Evolutionary conservation across 2,888 invertebrate genomes (phyloP).

Genomic region (Muscina levida): DNA sequence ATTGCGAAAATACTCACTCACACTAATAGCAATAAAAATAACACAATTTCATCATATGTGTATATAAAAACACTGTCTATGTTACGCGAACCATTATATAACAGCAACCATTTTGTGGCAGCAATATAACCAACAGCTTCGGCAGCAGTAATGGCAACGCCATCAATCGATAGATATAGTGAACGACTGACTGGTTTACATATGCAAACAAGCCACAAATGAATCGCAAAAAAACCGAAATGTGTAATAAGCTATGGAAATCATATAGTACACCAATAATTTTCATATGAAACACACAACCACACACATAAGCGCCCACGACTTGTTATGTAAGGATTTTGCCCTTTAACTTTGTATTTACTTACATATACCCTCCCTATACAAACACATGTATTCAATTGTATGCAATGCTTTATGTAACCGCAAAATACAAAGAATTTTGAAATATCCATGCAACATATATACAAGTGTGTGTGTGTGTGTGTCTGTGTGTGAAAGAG

Average conservation of each 20-base stretch:
- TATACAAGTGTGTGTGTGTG: too few relatives aligned
- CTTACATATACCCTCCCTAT: not conserved
- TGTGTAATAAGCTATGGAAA: not conserved
- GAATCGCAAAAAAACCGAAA: not conserved
- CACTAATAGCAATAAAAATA: too few relatives aligned
- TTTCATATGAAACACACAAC: too few relatives aligned
- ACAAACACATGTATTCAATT: not conserved
- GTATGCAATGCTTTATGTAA: not conserved
- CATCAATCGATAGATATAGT: not conserved
- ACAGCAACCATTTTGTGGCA: not conserved
- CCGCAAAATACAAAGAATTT: conserved; percentile 3
- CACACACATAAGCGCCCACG: too few relatives aligned
- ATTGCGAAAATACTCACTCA: too few relatives aligned
- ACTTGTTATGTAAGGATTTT: too few relatives aligned
- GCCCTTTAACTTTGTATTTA: too few relatives aligned
- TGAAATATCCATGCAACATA: not conserved
- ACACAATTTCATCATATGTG: too few relatives aligned
- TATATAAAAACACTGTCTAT: too few relatives aligned
- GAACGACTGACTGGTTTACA: not conserved
- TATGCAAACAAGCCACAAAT: conserved; percentile 5
- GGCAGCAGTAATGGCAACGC: not conserved
- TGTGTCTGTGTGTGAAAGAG: too few relatives aligned
- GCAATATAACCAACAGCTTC: not conserved
- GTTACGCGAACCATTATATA: not conserved
- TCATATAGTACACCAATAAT: too few relatives aligned